A percentile compares a stretch with the other conserved stretches of the same genome.
Evolutionary conservation across 1,140 invertebrate species (phyloP).

Genomic region (Lethrus apterus): DNA sequence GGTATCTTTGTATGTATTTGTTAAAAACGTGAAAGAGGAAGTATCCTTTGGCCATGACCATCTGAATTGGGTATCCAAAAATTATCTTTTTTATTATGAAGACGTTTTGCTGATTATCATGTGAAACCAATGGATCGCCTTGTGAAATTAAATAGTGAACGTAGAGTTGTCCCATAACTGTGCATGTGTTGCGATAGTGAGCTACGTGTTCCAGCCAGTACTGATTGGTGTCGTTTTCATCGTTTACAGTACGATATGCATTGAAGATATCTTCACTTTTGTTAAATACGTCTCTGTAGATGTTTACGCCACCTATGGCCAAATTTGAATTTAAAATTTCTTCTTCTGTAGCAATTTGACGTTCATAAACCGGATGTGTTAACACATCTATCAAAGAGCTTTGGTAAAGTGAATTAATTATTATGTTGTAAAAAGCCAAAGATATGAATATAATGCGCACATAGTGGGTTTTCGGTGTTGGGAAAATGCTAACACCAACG

Average conservation of each 20-base stretch:
- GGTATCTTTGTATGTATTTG: neutral
- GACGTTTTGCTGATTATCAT: neutral
- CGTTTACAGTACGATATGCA: neutral
- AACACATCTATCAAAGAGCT: constrained; percentile 48
- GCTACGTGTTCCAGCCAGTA: constrained; percentile 4
- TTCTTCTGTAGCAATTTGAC: constrained; percentile 44
- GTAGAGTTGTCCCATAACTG: constrained; percentile 4
- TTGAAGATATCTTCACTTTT: neutral
- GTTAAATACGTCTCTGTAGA: constrained; percentile 14
- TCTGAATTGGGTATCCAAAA: neutral
- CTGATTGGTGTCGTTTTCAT: neutral
- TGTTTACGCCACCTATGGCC: constrained; percentile 14
- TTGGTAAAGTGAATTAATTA: constrained; percentile 45
- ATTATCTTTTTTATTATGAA: constrained; percentile 1
- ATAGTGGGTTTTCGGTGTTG: neutral
- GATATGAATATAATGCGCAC: constrained; percentile 44
- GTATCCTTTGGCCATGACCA: constrained; percentile 6
- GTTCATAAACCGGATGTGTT: constrained; percentile 42
- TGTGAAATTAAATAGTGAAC: constrained; percentile 3
- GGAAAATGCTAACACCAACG: constrained; percentile 1
- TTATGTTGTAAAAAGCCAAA: constrained; percentile 44
- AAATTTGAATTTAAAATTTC: constrained; percentile 29
- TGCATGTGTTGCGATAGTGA: constrained; percentile 4
- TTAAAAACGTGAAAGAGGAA: neutral
- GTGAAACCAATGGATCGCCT: neutral